phyloP scores from a whole-genome alignment of 1,140 invertebrate species.

The Hyphantria cunea region DNA sequence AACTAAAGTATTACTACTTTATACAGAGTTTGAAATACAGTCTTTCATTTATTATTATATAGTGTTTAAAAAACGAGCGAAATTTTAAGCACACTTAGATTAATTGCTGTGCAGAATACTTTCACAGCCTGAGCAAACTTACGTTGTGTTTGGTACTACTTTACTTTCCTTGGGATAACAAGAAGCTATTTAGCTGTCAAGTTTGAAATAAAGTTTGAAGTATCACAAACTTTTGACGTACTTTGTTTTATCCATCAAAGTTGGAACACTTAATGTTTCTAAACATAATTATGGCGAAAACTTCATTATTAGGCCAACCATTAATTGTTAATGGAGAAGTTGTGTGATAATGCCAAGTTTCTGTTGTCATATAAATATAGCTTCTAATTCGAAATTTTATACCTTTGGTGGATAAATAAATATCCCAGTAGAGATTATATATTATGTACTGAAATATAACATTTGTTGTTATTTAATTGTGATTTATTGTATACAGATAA shows the following conservation, averaged over 20 bases:
- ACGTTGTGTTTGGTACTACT: not conserved
- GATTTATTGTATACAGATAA: no score
- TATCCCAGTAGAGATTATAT: no score
- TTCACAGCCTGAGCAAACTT: no score
- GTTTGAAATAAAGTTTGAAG: constrained; percentile 14
- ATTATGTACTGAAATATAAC: no score
- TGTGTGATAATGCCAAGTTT: constrained; percentile 9
- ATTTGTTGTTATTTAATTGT: no score
- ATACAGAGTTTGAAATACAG: no score
- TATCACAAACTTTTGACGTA: constrained; percentile 12
- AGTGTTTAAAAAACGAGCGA: no score
- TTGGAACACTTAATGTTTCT: constrained; percentile 18
- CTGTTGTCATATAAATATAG: constrained; percentile 10
- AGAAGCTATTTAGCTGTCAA: constrained; percentile 9
- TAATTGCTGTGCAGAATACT: no score
- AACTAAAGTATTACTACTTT: no score
- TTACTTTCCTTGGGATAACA: constrained; percentile 1
- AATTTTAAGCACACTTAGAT: no score
- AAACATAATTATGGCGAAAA: constrained; percentile 14
- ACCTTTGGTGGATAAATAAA: no score
- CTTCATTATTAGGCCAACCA: constrained; percentile 18
- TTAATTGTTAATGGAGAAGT: constrained; percentile 22
- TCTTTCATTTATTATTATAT: no score
- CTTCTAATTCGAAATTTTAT: not conserved
- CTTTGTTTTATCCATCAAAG: constrained; percentile 24